Evolutionary conservation across 2,113 vertebrate species (phyloP).

Genomic region (Madoqua kirkii): DNA sequence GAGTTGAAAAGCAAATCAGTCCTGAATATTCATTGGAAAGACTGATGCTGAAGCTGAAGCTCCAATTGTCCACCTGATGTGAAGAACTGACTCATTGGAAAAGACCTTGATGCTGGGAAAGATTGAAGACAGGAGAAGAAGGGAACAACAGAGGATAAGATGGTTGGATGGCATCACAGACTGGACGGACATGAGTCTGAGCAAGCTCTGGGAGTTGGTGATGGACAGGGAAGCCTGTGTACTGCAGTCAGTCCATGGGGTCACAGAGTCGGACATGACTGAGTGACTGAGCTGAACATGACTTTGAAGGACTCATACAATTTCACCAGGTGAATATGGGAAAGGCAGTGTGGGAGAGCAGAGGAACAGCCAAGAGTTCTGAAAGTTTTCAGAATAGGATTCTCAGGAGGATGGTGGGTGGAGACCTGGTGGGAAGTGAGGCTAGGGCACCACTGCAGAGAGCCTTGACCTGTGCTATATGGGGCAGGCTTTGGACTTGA

Average conservation of each 20-base stretch:
- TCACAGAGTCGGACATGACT: background rate
- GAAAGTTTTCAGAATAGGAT: background rate
- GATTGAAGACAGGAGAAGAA: background rate
- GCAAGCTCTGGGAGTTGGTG: background rate
- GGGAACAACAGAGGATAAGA: too few relatives aligned
- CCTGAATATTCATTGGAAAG: background rate
- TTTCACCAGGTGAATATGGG: background rate
- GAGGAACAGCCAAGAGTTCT: background rate
- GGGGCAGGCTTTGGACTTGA: background rate
- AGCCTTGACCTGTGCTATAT: background rate
- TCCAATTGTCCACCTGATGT: background rate
- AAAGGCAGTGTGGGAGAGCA: background rate
- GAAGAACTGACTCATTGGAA: background rate
- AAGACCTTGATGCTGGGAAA: background rate
- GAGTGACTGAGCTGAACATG: background rate
- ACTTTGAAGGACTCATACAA: background rate
- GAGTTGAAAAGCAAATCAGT: background rate
- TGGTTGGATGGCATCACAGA: background rate
- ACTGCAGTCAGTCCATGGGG: background rate
- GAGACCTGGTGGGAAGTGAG: background rate
- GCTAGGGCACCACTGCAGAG: background rate
- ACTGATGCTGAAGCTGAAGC: background rate
- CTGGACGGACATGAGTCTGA: background rate
- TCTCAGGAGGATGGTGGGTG: accelerated
- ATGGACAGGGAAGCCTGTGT: background rate